Base-by-base conservation (phyloP, 2,797 vertebrate genomes). In the Spinibarbus caldwelli region DNA sequence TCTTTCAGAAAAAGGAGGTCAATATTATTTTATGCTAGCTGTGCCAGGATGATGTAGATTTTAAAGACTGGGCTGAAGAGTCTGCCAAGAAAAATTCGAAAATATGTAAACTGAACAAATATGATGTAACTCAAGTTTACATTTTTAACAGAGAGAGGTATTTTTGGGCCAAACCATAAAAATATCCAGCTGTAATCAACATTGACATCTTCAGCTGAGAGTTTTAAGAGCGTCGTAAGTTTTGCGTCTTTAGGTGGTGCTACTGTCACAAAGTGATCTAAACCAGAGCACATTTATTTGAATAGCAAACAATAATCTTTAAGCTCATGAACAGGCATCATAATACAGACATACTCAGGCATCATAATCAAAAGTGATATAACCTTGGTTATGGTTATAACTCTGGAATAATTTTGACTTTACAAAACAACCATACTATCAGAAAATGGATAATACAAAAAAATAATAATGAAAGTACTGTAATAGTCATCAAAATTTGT, bases 161-260 rank as follows among this genome's bases (percentile, higher is more conserved):
- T 62, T 82, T 62, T 54, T 64, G 36, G 11, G 6, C 64, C 62
- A 57, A 57, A 21, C 26, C 26, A 43, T 52, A 66, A 76, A 45
- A 38, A 66, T 38, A 38, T 11, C 59, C 71, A 67, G 71, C 62
- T 78, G 34, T n/a, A n/a, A n/a, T n/a, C n/a, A n/a, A 54, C 73
- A 83, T 8, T 21, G 23, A 57, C 23, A 84, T 77, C 73, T 57
- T 78, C 36, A 41, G 41, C 41, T n/a, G n/a, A 62, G 52, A 66
- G 29, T 83, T 83, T 72, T 64, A 23, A 49, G 23, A 66, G 43
- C 6, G 4, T 64, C 0, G 0, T 4, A 66, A 0, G 57, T n/a
- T 84, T 54, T 77, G 73, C 45, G 17, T 77, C 62, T 36, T 83
- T 64, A 43, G 62, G 47, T 29, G 73, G 62, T 57, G 73, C 83